phyloP scores from a whole-genome alignment of 2,113 vertebrate genomes.

The Platichthys flesus region DNA sequence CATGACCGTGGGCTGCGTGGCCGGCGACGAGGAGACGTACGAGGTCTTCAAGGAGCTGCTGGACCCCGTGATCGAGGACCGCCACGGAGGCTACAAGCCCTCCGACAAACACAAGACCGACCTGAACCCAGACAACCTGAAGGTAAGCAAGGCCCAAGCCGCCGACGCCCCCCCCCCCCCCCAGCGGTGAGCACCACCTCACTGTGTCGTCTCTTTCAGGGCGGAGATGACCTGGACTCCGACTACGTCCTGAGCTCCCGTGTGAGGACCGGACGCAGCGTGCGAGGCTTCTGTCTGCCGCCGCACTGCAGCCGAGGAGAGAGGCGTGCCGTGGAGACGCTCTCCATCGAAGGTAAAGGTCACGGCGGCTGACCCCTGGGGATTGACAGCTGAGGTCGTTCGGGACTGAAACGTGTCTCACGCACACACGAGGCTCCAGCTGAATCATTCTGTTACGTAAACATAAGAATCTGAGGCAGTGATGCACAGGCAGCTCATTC shows the following conservation, averaged over 20 bases:
- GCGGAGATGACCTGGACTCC: constrained; percentile 94
- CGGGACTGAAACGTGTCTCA: too few species aligned
- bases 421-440: not conserved
- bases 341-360: constrained; percentile 89
- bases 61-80: constrained; percentile 93
- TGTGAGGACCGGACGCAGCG: constrained; percentile 95
- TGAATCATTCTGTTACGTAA: constrained; percentile 6
- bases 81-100: constrained; percentile 97
- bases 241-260: constrained; percentile 95
- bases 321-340: constrained; percentile 90
- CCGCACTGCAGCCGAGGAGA: constrained; percentile 97
- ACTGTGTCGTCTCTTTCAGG: constrained; percentile 73
- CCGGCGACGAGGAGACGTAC: constrained; percentile 95
- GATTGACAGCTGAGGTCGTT: too few species aligned
- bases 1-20: constrained; percentile 96
- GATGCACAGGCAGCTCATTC: not conserved
- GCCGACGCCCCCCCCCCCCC: not conserved
- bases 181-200: too few species aligned
- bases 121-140: constrained; percentile 87
- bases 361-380: not conserved
- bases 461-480: constrained; percentile 22
- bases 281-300: constrained; percentile 94
- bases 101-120: constrained; percentile 96
- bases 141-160: constrained; percentile 79
- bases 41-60: constrained; percentile 93